Percentiles rank a stretch among this genome's conserved stretches.
phyloP scores from a whole-genome alignment of 1,140 invertebrate species.

The Campoletis sonorensis region DNA sequence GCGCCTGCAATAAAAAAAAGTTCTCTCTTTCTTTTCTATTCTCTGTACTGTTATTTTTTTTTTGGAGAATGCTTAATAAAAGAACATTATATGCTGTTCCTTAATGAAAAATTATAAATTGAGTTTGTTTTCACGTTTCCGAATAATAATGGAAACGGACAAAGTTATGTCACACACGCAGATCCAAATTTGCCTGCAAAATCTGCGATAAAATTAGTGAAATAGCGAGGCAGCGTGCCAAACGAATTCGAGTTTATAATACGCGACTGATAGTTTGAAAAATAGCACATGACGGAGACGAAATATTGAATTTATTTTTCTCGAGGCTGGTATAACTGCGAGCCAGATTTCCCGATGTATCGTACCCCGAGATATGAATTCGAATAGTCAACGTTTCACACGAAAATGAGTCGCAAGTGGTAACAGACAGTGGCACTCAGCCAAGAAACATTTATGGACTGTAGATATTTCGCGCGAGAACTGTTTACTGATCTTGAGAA shows the following conservation, averaged over 20 bases:
- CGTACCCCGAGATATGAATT: conserved; percentile 3
- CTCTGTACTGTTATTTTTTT: too few species aligned
- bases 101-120: neutral
- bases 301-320: neutral
- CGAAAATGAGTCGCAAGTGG: conserved; percentile 3
- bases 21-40: too few species aligned
- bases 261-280: neutral
- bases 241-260: neutral
- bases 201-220: neutral
- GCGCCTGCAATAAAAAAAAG: too few species aligned
- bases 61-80: too few species aligned
- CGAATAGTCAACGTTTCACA: neutral
- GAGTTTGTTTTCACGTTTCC: neutral
- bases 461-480: neutral
- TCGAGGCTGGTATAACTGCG: neutral
- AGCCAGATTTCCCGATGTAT: neutral
- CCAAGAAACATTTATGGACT: conserved; percentile 21
- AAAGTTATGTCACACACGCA: neutral
- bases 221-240: neutral
- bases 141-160: neutral
- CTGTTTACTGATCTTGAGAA: neutral
- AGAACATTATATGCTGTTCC: too few species aligned
- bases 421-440: conserved; percentile 18
- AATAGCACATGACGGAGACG: neutral
- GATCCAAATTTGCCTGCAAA: neutral